Conservation (phyloP, 2,113 vertebrate genomes). For the Australoheros scitulus region DNA sequence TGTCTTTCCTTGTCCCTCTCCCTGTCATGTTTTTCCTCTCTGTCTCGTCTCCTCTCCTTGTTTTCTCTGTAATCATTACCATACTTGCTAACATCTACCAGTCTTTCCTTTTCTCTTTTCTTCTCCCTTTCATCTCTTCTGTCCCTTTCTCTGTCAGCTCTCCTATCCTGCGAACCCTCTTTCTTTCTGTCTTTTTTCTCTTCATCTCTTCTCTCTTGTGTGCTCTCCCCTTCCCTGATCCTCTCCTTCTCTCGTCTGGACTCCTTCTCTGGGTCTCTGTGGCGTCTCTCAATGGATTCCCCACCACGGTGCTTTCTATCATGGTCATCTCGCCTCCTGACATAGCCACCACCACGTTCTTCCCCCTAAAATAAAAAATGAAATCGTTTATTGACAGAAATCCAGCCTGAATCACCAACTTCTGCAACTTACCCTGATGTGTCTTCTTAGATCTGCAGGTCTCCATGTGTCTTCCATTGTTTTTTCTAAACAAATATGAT, state of each 20-base stretch:
- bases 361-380: slow-evolving; percentile 47
- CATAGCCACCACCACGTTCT: slow-evolving; percentile 40
- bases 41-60: slow-evolving; percentile 20
- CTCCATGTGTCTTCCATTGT: slow-evolving; percentile 92
- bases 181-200: slow-evolving; percentile 44
- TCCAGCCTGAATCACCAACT: background rate
- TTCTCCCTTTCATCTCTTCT: slow-evolving; percentile 61
- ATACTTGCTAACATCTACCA: slow-evolving; percentile 34
- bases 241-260: slow-evolving; percentile 55
- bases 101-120: slow-evolving; percentile 61
- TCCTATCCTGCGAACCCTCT: slow-evolving; percentile 60
- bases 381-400: background rate
- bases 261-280: slow-evolving; percentile 65
- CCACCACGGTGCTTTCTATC: slow-evolving; percentile 62
- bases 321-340: slow-evolving; percentile 52
- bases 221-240: slow-evolving; percentile 30
- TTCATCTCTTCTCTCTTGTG: slow-evolving; percentile 50
- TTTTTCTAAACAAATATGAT: slow-evolving; percentile 80
- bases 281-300: slow-evolving; percentile 69
- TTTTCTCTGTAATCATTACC: slow-evolving; percentile 59
- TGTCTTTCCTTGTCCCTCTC: slow-evolving; percentile 37
- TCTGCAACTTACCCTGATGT: slow-evolving; percentile 80
- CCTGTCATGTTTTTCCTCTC: slow-evolving; percentile 38
- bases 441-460: slow-evolving; percentile 87
- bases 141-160: slow-evolving; percentile 47